These are phyloP conservation scores for Meghimatium bilineatum DNA, from an alignment of 2,888 invertebrate species.

Conservation along the genomic window DNA sequence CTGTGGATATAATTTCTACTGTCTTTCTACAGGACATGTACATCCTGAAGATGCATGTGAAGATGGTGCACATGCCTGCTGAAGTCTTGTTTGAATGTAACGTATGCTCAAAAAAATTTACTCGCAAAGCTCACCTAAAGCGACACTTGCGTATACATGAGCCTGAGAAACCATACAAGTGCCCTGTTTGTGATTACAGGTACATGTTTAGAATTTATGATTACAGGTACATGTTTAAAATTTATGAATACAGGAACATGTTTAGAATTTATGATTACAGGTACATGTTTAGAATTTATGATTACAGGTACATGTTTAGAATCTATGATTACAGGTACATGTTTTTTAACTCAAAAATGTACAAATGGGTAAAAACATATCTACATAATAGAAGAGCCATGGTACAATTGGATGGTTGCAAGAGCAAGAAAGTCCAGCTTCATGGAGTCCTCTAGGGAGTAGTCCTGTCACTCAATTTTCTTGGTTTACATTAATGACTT, in stretches of 20 bases:
- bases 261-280: slow-evolving; percentile 65
- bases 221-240: slow-evolving; percentile 70
- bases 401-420: too few species aligned
- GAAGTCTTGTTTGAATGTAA: slow-evolving; percentile 77
- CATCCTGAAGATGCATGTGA: slow-evolving; percentile 78
- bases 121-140: slow-evolving; percentile 77
- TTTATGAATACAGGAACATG: slow-evolving; percentile 71
- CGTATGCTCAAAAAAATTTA: slow-evolving; percentile 76
- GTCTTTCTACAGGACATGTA: slow-evolving; percentile 74
- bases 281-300: slow-evolving; percentile 56
- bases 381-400: too few species aligned
- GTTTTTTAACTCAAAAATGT: too few species aligned
- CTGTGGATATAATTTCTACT: neutral
- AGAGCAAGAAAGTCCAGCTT: too few species aligned
- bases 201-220: slow-evolving; percentile 54
- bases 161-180: slow-evolving; percentile 77
- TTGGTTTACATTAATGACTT: too few species aligned
- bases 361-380: too few species aligned
- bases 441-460: too few species aligned
- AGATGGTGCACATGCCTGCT: slow-evolving; percentile 78
- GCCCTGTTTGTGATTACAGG: slow-evolving; percentile 77
- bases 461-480: too few species aligned
- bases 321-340: too few species aligned
- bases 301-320: too few species aligned
- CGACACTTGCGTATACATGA: slow-evolving; percentile 77